Base-by-base conservation (phyloP, 2,888 invertebrate species). In the Strigamia crassipes region DNA sequence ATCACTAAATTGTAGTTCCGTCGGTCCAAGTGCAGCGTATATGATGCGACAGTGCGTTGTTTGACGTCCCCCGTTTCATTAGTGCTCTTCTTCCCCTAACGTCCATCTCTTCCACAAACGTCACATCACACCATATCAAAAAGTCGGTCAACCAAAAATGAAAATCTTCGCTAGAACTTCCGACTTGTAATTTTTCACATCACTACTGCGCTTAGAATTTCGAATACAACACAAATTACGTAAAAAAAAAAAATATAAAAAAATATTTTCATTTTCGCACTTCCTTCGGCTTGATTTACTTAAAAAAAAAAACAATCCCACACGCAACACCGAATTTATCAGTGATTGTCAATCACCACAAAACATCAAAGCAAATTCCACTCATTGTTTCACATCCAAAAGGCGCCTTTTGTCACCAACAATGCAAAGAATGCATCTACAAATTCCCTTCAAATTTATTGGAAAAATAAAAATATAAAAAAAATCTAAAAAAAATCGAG, bases 21-120 rank as follows among this genome's bases (percentile, higher is more conserved):
- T 8, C 38, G n/a, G n/a, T 77, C 5, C 77, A 34, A 3, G 41
- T 38, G 38, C 1, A 78, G 78, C 12, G 13, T 66, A 78, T 78
- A 6, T 1, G 78, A 38, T 15, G 78, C 34, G 78, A 78, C 41
- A 38, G 42, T 12, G 34, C 78, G 34, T n/a, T 34, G n/a, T 78
- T 27, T 38, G 34, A 41, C 78, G 78, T 42, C 78, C 78, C 18
- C n/a, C 12, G 42, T 78, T 78, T 78, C 78, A 78, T 78, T 78
- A 78, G 78, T 18, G 78, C 18, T 34, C 38, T 42, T 42, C 41
- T 42, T 5, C 41, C 42, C 78, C 78, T n/a, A 42, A 18, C 41
- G 42, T 21, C 41, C 78, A 9, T 27, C 42, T 78, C 38, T 41
- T 78, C 42, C n/a, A 41, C 78, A 42, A 42, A 38, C 38, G 78